Evolutionary conservation across 2,113 vertebrate species (phyloP), one percentile per base, ranked within the genome.

Genomic region (Lagenorhynchus albirostris): DNA sequence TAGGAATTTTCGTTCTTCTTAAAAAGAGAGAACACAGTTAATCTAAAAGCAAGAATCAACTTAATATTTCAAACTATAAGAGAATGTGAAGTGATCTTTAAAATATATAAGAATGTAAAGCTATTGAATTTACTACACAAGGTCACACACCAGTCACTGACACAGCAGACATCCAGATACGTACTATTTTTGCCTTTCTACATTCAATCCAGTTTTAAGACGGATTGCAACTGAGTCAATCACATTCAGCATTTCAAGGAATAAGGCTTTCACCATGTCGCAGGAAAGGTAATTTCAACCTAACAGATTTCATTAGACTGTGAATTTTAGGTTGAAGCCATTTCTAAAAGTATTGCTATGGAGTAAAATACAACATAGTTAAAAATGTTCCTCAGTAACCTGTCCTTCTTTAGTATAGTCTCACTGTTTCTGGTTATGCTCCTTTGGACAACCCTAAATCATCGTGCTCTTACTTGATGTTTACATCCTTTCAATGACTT

Each of bases 301-400:
- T 92, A 94, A 97, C 82, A 96, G n/a, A 95, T 90, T 95, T 97
- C 83, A 95, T 90, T 93, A 95, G 71, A 18, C 58, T 96, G 8
- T 74, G 50, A 97, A 77, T 73, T 96, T 92, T 84, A 94, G 76
- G 41, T 74, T 96, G 38, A 84, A 97, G 89, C 26, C 65, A 90
- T 84, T 97, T 97, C 68, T 89, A 87, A 81, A 97, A 71, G 86
- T 63, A 92, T 33, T 76, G 44, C 87, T 92, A 88, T 47, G 41
- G 47, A 95, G 15, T 65, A 74, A 91, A 94, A 77, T 26, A 86
- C 77, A 95, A 31, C 53, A 81, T 65, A 55, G 29, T 96, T 93
- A 73, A 96, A 97, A 94, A 73, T 60, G 38, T 62, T 91, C 58
- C 94, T 13, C 41, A 47, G 70, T 87, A 74, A 55, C 50, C 90